Evolutionary conservation across 2,113 vertebrate genomes (phyloP).

Genomic region (Chloropsis cyanopogon): DNA sequence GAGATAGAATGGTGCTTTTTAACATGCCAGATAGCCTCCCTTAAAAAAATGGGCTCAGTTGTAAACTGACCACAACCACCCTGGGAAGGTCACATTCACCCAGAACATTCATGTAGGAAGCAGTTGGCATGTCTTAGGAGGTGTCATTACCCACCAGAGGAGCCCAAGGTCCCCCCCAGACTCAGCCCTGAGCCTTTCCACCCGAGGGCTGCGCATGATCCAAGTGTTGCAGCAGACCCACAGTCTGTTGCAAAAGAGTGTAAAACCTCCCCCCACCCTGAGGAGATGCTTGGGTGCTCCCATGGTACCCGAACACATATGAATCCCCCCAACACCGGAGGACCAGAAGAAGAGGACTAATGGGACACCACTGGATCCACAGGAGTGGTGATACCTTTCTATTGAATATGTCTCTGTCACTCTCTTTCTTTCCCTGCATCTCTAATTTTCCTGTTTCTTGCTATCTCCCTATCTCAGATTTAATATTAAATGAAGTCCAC

Average conservation of each 20-base stretch:
- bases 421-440: background rate
- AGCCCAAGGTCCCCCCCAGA: background rate
- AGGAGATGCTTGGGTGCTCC: background rate
- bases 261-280: no score
- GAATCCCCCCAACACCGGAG: background rate
- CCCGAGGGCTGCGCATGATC: fast-evolving
- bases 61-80: background rate
- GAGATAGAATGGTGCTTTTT: background rate
- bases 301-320: background rate
- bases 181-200: background rate
- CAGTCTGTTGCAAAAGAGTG: background rate
- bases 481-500: background rate
- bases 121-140: background rate
- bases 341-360: background rate
- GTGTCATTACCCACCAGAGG: background rate
- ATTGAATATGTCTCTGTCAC: background rate
- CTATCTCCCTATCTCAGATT: background rate
- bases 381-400: background rate
- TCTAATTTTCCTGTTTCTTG: background rate
- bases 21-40: background rate
- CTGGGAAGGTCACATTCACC: background rate
- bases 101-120: background rate
- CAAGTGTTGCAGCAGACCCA: background rate
- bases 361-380: background rate
- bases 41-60: background rate